Percentiles rank a stretch among this genome's conserved stretches.
Conservation (phyloP, 1,140 invertebrate genomes). For the Octopus bimaculoides region DNA sequence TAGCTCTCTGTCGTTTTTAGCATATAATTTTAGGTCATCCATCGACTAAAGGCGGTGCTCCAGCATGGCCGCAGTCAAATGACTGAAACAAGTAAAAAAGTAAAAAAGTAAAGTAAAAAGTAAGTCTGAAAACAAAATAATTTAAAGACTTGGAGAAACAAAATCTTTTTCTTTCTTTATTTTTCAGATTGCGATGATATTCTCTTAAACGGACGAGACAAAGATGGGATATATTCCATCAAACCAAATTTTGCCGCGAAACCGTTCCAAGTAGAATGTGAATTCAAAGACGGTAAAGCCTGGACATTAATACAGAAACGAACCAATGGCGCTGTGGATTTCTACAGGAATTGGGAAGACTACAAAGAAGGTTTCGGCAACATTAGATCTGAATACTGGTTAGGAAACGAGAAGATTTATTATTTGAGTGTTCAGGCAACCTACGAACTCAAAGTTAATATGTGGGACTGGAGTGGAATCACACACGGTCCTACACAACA, state of each 20-base stretch:
- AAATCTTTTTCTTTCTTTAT: slow-evolving; percentile 7
- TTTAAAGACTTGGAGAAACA: too few relatives aligned
- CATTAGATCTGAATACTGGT: slow-evolving; percentile 66
- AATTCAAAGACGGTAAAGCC: slow-evolving; percentile 76
- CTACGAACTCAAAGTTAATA: slow-evolving; percentile 65
- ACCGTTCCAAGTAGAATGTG: slow-evolving; percentile 77
- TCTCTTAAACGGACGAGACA: slow-evolving; percentile 10
- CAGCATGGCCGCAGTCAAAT: too few relatives aligned
- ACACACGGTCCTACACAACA: not conserved
- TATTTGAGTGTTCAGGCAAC: slow-evolving; percentile 46
- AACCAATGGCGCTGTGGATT: slow-evolving; percentile 71
- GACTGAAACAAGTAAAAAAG: too few relatives aligned
- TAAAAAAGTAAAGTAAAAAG: too few relatives aligned
- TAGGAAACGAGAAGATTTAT: slow-evolving; percentile 57
- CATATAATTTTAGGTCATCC: too few relatives aligned
- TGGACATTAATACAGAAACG: slow-evolving; percentile 81
- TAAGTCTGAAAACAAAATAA: too few relatives aligned
- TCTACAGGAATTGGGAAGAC: slow-evolving; percentile 87
- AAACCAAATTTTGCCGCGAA: slow-evolving; percentile 65
- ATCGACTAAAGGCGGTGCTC: too few relatives aligned
- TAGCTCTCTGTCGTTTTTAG: too few relatives aligned
- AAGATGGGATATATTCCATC: slow-evolving; percentile 67
- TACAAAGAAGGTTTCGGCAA: slow-evolving; percentile 94
- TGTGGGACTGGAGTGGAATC: slow-evolving; percentile 61
- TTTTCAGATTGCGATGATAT: slow-evolving; percentile 34